Percentiles rank a stretch among this genome's conserved stretches.
These are phyloP conservation scores for Disparrhopalites patrizii DNA, from an alignment of 2,888 invertebrate genomes.

Conservation along the genomic window DNA sequence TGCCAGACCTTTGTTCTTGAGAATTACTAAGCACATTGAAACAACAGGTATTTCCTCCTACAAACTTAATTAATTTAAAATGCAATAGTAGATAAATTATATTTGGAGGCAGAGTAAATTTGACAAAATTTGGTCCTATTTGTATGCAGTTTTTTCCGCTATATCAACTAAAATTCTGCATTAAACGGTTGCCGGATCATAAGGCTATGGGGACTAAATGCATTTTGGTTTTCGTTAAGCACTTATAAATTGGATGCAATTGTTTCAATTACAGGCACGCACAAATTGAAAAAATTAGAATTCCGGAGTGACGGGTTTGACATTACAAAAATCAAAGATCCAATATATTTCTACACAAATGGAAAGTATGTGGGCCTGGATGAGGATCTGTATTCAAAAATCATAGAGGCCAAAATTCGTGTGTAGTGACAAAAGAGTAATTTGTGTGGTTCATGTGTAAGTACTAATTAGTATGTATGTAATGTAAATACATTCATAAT, in stretches of 20 bases:
- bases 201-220: too few relatives aligned
- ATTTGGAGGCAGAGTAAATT: too few relatives aligned
- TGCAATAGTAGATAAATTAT: too few relatives aligned
- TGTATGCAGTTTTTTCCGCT: background rate
- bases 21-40: background rate
- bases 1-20: background rate
- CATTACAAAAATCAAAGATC: constrained; percentile 59
- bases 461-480: too few relatives aligned
- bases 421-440: background rate
- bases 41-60: constrained; percentile 5
- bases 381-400: constrained; percentile 66
- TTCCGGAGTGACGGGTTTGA: constrained; percentile 16
- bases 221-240: too few relatives aligned
- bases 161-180: too few relatives aligned
- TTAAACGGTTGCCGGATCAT: background rate
- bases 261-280: too few relatives aligned
- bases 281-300: constrained; percentile 18
- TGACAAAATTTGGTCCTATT: too few relatives aligned
- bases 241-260: too few relatives aligned
- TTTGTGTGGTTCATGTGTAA: too few relatives aligned
- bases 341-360: constrained; percentile 68
- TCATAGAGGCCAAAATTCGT: constrained; percentile 68
- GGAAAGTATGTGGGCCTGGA: constrained; percentile 68
- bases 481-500: too few relatives aligned
- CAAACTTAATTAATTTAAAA: too few relatives aligned